phyloP scores from a whole-genome alignment of 2,113 vertebrate species.

The cat (Felis catus) region F.catus_Fca126_mat1.0 CM031412.1:79831501-79832000 shows the following conservation, averaged over 20 bases:
- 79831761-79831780: not conserved
- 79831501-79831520: not conserved
- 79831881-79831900: not conserved
- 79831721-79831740: not conserved
- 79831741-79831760: not conserved
- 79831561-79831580: not conserved
- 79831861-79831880: not conserved
- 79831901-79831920: not conserved
- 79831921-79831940: too few species aligned
- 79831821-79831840: not conserved
- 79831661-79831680: not conserved
- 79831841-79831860: rapidly evolving
- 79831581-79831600: too few species aligned
- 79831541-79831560: not conserved
- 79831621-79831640: not conserved
- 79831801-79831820: not conserved
- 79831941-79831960: not conserved
- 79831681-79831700: not conserved
- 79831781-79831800: not conserved
- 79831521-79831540: not conserved
- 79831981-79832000: too few species aligned
- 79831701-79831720: not conserved
- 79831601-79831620: not conserved
- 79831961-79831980: rapidly evolving
- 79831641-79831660: not conserved